A percentile compares a stretch with the other conserved stretches of the same genome.
These are phyloP conservation scores for Clarias laeviceps DNA, from an alignment of 2,797 vertebrate genomes.

Conservation along the genomic window DNA sequence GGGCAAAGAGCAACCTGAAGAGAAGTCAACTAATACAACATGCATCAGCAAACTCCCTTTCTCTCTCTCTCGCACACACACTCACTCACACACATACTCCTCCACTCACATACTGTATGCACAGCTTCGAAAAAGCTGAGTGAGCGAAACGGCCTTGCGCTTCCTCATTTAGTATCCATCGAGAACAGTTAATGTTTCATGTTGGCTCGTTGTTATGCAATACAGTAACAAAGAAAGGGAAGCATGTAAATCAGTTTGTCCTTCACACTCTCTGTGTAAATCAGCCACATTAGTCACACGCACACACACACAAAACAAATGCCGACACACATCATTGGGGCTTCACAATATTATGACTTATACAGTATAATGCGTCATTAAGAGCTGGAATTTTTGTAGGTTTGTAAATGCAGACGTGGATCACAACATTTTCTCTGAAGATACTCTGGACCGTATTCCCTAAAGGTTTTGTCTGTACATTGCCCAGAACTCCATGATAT, in stretches of 20 bases:
- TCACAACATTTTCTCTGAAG: background rate
- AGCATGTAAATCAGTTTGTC: conserved; percentile 12
- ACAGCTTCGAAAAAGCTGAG: conserved; percentile 10
- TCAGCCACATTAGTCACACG: background rate
- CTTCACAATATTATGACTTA: background rate
- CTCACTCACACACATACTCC: background rate
- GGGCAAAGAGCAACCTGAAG: conserved; percentile 11
- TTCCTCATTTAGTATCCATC: conserved; percentile 25
- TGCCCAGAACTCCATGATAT: no score
- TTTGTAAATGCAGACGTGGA: background rate
- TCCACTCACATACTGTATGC: background rate
- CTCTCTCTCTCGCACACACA: background rate
- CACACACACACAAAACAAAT: background rate
- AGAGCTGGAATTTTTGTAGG: background rate
- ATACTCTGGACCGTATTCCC: background rate
- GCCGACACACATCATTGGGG: background rate
- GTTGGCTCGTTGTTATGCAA: conserved; percentile 1
- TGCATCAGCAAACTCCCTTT: background rate
- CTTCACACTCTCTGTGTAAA: background rate
- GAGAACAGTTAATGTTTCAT: conserved; percentile 21
- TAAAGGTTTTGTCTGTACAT: no score
- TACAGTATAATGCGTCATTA: no score
- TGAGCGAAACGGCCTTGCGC: conserved; percentile 11
- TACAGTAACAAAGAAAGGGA: conserved; percentile 7
- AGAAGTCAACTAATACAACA: conserved; percentile 3